A percentile compares a stretch with the other conserved stretches of the same genome.
These are phyloP conservation scores for Eupithecia dodoneata DNA, from an alignment of 2,888 invertebrate genomes.

Conservation along the genomic window DNA sequence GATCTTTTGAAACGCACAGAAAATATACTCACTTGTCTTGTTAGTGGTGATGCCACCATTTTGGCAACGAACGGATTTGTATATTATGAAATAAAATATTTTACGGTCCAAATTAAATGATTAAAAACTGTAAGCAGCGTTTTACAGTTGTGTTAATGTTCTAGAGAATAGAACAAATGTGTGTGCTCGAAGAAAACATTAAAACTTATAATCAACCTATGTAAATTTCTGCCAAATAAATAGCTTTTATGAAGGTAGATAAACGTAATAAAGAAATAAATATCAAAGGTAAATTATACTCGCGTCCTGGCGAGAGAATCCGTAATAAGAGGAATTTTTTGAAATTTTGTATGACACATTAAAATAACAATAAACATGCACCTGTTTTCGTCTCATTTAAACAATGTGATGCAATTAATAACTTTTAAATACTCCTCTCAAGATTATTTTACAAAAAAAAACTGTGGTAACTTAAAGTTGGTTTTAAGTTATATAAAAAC, in stretches of 20 bases:
- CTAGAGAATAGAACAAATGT: not conserved
- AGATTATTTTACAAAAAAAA: too few relatives aligned
- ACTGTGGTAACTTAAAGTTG: too few relatives aligned
- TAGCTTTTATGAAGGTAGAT: not conserved
- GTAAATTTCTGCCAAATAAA: not conserved
- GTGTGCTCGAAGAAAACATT: not conserved
- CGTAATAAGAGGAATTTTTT: not conserved
- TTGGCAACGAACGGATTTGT: not conserved
- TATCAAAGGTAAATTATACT: not conserved
- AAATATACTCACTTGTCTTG: conserved; percentile 1
- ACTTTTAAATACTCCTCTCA: too few relatives aligned
- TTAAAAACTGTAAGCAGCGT: too few relatives aligned
- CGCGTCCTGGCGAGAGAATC: not conserved
- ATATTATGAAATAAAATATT: too few relatives aligned
- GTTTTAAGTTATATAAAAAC: too few relatives aligned
- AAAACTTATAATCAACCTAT: not conserved
- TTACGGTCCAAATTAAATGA: too few relatives aligned
- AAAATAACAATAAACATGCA: too few relatives aligned
- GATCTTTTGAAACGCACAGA: not conserved
- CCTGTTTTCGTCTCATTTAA: too few relatives aligned
- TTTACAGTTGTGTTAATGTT: too few relatives aligned
- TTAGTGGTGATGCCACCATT: not conserved
- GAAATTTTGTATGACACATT: too few relatives aligned
- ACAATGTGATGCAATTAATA: too few relatives aligned
- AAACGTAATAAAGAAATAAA: not conserved